Evolutionary conservation across 2,113 vertebrate genomes (phyloP).

Genomic region (Brachypteracias leptosomus): DNA sequence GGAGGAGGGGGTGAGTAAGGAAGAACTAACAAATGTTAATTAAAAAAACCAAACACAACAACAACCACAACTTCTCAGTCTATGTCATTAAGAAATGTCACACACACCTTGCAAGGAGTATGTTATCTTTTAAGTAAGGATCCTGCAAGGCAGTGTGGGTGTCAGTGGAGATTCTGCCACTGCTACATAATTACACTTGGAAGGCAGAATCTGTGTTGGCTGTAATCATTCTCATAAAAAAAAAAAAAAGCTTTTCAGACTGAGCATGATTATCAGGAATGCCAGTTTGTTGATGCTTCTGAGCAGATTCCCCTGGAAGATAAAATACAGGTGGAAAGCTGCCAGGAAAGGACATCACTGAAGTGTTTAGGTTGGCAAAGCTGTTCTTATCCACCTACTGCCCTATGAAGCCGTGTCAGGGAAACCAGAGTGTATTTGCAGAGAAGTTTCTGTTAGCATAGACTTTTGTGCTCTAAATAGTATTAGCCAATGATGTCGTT

Average conservation of each 20-base stretch:
- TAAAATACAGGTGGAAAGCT: neutral
- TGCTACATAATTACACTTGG: neutral
- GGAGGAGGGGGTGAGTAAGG: neutral
- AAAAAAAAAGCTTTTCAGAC: neutral
- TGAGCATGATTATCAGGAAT: neutral
- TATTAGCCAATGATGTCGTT: neutral
- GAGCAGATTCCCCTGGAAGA: neutral
- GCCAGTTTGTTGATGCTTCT: neutral
- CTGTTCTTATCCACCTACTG: neutral
- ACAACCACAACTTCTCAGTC: neutral
- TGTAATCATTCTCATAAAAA: neutral
- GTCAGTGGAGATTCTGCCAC: neutral
- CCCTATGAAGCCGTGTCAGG: neutral
- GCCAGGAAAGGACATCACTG: neutral
- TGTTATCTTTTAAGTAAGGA: neutral
- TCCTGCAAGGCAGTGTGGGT: neutral
- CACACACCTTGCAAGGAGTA: neutral
- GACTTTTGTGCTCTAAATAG: neutral
- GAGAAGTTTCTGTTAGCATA: neutral
- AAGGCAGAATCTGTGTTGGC: neutral
- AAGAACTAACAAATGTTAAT: conserved; percentile 51
- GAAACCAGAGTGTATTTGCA: neutral
- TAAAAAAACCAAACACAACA: neutral
- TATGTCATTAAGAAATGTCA: conserved; percentile 15
- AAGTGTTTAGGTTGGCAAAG: neutral